Evolutionary conservation across 2,113 vertebrate genomes (phyloP), one percentile per base, ranked within the genome.

Genomic region (Zosterops japonicus): DNA sequence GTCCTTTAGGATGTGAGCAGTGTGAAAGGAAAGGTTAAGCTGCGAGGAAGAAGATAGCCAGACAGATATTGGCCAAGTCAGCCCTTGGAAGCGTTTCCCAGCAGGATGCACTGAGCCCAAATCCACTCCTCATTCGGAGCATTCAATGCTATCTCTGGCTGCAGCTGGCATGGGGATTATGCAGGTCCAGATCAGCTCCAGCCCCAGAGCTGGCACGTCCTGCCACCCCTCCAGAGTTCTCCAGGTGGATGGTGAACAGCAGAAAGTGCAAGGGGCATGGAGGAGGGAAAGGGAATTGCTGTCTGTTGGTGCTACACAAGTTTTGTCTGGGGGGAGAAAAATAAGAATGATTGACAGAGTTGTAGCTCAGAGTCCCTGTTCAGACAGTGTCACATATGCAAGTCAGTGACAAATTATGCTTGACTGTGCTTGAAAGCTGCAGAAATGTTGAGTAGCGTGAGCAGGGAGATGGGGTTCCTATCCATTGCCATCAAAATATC

Each of bases 401-500:
- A 95, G 87, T 15, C 92, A 64, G 79, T 86, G 85, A 90, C 94
- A 97, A 95, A 96, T 96, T 78, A 76, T 67, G 52, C 87, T 88
- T 94, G 87, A 93, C 93, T 95, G 70, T 57, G 84, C 85, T 95
- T 95, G 94, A 95, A 94, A 96, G 90, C 75, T 90, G 81, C 85
- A 93, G 92, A 90, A 93, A 92, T 4, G 56, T 93, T 88, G 90
- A 93, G 87, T 70, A 95, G 79, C 50, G 29, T 8, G 36, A 63
- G 83, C 86, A 78, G 79, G 79, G 91, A 93, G 90, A 95, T 86
- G 90, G 85, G 88, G 87, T 83, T 96, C 90, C 94, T 96, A 93
- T 94, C 95, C 85, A 75, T 93, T 83, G 93, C 93, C 87, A 86
- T 96, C 92, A 88, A 86, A 94, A 97, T 39, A 88, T 95, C 94